Evolutionary conservation across 2,797 vertebrate genomes (phyloP).

Genomic region (Semaprochilodus insignis): DNA sequence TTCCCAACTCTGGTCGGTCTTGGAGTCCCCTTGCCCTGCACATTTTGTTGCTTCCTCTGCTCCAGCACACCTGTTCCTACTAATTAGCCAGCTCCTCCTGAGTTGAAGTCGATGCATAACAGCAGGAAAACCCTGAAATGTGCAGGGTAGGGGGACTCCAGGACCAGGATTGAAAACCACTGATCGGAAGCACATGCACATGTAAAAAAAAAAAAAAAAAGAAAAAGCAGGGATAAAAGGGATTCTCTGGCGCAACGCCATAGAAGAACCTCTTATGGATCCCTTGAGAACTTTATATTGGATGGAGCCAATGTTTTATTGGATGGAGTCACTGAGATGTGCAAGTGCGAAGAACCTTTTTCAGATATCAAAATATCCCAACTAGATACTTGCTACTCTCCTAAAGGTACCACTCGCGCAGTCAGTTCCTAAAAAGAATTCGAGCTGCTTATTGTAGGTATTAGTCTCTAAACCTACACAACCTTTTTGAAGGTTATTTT

Average conservation of each 20-base stretch:
- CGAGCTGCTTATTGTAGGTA: not conserved
- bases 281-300: not conserved
- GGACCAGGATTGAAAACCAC: not conserved
- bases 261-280: not conserved
- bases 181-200: not conserved
- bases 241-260: not conserved
- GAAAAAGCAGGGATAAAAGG: too few relatives aligned
- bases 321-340: too few relatives aligned
- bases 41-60: not conserved
- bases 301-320: too few relatives aligned
- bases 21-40: not conserved
- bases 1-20: not conserved
- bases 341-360: too few relatives aligned
- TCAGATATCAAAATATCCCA: not conserved
- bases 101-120: not conserved
- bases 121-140: not conserved
- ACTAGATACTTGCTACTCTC: not conserved
- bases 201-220: not conserved
- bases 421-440: not conserved
- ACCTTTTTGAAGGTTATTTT: not conserved
- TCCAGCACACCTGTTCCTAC: constrained; percentile 7
- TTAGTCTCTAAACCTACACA: not conserved
- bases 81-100: not conserved
- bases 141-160: not conserved
- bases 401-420: not conserved